These are phyloP conservation scores for Hemibagrus guttatus DNA, from an alignment of 2,797 vertebrate species.

Conservation along the genomic window DNA sequence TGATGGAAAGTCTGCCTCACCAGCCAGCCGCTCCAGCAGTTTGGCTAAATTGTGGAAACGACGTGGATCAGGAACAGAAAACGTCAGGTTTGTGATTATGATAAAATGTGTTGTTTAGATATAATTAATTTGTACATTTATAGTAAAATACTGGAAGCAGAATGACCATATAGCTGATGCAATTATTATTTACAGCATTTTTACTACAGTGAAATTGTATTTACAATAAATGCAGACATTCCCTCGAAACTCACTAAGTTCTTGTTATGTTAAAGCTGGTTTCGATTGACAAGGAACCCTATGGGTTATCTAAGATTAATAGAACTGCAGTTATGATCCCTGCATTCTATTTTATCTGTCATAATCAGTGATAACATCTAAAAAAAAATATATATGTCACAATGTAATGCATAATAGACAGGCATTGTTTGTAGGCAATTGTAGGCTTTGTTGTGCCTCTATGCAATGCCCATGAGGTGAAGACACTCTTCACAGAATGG, in stretches of 20 bases:
- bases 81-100: conserved; percentile 81
- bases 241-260: background rate
- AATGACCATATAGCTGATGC: background rate
- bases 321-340: background rate
- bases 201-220: background rate
- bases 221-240: background rate
- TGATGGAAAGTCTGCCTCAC: conserved; percentile 88
- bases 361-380: background rate
- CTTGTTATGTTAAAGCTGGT: too few species aligned
- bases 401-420: background rate
- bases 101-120: background rate
- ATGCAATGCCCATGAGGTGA: background rate
- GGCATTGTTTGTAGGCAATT: too few species aligned
- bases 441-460: background rate
- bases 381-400: background rate
- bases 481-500: background rate
- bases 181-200: conserved; percentile 10
- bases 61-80: conserved; percentile 85
- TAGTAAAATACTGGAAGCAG: background rate
- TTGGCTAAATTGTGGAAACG: conserved; percentile 93
- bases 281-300: too few species aligned
- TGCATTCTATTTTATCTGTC: background rate
- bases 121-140: background rate
- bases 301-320: background rate
- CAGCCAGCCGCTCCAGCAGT: conserved; percentile 87